phyloP scores from a whole-genome alignment of 1,140 invertebrate genomes.

The Cydia amplana region DNA sequence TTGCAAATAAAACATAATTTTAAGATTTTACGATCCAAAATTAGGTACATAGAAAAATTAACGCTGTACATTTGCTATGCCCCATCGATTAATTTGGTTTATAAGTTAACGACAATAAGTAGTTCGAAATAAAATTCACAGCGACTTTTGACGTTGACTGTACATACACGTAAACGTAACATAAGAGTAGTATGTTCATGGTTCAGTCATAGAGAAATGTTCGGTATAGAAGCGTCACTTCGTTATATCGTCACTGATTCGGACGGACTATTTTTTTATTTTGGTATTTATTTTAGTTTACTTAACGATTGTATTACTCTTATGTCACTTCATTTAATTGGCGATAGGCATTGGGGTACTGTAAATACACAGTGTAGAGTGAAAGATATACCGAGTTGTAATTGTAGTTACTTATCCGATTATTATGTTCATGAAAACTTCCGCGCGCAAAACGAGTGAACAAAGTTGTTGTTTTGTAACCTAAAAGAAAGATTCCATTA shows the following conservation, averaged over 20 bases:
- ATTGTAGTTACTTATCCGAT: no score
- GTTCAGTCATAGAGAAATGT: no score
- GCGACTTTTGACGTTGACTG: slow-evolving; percentile 10
- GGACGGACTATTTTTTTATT: not conserved
- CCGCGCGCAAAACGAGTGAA: no score
- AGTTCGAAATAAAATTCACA: not conserved
- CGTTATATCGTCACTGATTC: no score
- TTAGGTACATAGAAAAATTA: not conserved
- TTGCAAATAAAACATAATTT: no score
- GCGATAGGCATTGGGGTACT: slow-evolving; percentile 37
- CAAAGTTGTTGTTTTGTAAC: no score
- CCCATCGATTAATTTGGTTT: not conserved
- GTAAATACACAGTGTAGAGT: no score
- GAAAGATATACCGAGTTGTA: no score
- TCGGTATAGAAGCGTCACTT: not conserved
- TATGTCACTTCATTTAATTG: slow-evolving; percentile 38
- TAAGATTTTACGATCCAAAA: no score
- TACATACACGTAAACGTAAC: slow-evolving; percentile 33
- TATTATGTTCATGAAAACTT: no score
- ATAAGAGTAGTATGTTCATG: slow-evolving; percentile 45
- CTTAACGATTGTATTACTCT: not conserved
- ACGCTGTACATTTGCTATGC: not conserved
- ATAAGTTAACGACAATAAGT: not conserved
- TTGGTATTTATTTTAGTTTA: not conserved
- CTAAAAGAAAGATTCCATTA: no score